A percentile compares a stretch with the other conserved stretches of the same genome.
These are phyloP conservation scores for Holocentrus rufus DNA, from an alignment of 2,797 vertebrate species.

Conservation along the genomic window DNA sequence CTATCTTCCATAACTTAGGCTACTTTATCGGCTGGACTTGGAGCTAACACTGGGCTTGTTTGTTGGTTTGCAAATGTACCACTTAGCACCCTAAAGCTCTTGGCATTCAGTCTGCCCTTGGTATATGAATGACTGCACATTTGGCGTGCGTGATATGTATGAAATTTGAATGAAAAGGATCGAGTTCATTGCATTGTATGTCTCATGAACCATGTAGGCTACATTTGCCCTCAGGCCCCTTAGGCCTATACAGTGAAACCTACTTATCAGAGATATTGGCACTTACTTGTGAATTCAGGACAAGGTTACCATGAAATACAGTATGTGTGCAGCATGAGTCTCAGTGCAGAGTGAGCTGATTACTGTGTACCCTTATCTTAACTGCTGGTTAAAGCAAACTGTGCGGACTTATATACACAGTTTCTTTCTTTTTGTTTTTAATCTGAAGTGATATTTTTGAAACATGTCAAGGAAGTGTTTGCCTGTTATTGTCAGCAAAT, in stretches of 20 bases:
- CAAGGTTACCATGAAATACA: neutral
- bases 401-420: neutral
- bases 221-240: conserved; percentile 37
- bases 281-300: conserved; percentile 18
- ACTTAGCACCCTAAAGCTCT: conserved; percentile 26
- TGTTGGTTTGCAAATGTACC: conserved; percentile 15
- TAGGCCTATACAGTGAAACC: conserved; percentile 17
- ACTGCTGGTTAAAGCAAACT: neutral
- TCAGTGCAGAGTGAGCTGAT: neutral
- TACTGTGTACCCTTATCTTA: neutral
- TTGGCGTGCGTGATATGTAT: conserved; percentile 46
- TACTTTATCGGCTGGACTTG: neutral
- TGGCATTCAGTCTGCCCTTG: conserved; percentile 10
- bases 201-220: conserved; percentile 26
- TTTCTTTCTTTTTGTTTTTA: neutral
- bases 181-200: conserved; percentile 22
- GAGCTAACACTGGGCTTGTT: conserved; percentile 33
- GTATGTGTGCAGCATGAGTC: neutral
- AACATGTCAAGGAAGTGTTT: neutral
- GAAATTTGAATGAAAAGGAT: conserved; percentile 44
- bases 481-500: neutral
- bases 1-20: conserved; percentile 46
- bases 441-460: neutral
- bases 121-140: conserved; percentile 34
- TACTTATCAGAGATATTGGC: conserved; percentile 5